phyloP scores from a whole-genome alignment of 2,113 vertebrate species.

The Megalops atlanticus region DNA sequence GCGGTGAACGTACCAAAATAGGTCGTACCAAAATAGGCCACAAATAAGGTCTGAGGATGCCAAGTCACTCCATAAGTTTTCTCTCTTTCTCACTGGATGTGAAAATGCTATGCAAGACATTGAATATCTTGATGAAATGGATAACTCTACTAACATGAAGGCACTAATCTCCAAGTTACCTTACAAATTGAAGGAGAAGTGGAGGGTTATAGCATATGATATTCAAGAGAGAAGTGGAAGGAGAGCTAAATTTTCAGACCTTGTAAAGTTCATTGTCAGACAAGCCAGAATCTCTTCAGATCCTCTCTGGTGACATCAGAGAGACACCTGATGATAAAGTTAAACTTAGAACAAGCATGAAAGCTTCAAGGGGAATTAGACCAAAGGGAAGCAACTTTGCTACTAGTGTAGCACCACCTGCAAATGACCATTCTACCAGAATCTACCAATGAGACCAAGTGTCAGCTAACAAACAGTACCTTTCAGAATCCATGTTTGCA shows the following conservation, averaged over 20 bases:
- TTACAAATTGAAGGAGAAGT: not conserved
- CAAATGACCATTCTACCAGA: not conserved
- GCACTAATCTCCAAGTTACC: not conserved
- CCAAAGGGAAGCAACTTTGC: conserved; percentile 6
- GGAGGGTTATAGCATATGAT: conserved; percentile 3
- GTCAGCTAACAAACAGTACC: not conserved
- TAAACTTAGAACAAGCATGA: not conserved
- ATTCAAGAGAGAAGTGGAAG: conserved; percentile 4
- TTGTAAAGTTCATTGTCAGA: conserved; percentile 18
- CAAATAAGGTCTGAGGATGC: not conserved
- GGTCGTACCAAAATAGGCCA: no score
- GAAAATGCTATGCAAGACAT: conserved; percentile 7
- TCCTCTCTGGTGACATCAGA: conserved; percentile 5
- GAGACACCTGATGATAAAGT: not conserved
- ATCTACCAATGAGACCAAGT: no score
- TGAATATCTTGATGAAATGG: conserved; percentile 4
- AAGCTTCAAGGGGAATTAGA: not conserved
- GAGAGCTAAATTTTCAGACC: not conserved
- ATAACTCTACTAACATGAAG: not conserved
- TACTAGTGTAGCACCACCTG: not conserved
- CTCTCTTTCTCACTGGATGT: conserved; percentile 16
- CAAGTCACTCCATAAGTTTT: not conserved
- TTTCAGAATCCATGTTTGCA: not conserved
- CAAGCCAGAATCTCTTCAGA: conserved; percentile 17
- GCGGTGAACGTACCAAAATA: no score